phyloP scores from a whole-genome alignment of 2,888 invertebrate species.

The Allolobophora icterica region DNA sequence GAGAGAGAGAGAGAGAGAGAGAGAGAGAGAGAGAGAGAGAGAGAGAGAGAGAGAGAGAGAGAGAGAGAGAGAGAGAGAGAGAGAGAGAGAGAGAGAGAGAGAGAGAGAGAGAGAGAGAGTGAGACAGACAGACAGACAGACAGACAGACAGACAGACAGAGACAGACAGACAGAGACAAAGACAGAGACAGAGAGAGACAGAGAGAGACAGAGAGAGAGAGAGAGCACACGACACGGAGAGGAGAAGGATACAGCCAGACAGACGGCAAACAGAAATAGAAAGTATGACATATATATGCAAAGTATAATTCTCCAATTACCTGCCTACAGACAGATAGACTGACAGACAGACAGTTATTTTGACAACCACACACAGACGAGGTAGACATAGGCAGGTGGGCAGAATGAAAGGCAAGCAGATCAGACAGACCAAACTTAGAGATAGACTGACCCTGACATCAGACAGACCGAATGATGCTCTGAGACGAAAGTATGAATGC shows the following conservation, averaged over 20 bases:
- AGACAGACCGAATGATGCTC: neutral
- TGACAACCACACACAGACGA: neutral
- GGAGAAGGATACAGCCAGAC: neutral
- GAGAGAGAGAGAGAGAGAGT: no score
- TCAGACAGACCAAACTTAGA: neutral
- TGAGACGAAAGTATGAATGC: neutral
- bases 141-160: no score
- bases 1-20: no score
- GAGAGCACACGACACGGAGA: neutral
- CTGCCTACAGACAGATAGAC: no score
- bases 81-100: no score
- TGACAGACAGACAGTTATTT: neutral
- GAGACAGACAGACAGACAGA: no score
- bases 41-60: no score
- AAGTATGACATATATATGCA: neutral
- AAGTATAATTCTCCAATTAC: neutral
- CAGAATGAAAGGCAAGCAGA: neutral
- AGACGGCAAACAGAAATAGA: neutral
- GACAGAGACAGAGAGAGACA: no score
- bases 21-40: no score
- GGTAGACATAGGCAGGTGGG: neutral
- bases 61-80: no score
- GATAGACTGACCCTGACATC: neutral
- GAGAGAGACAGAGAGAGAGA: neutral
- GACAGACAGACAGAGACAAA: no score